Base-by-base conservation (phyloP, 2,113 vertebrate species). In the Noctilio leporinus region DNA sequence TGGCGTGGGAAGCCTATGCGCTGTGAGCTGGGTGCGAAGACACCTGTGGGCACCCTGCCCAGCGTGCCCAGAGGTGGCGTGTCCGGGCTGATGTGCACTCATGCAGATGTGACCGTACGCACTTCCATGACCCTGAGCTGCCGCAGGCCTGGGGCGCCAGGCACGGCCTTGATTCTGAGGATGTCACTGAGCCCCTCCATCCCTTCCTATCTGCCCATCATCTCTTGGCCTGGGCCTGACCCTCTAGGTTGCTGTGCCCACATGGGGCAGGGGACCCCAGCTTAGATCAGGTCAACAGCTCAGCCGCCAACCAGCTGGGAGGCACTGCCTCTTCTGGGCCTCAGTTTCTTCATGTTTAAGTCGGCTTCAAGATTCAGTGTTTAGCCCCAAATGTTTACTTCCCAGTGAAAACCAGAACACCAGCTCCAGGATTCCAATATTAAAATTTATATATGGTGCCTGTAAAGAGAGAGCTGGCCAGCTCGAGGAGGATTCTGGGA, bases 81-180 rank as follows among this genome's bases (percentile, higher is more conserved):
- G 2, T 26, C 69, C 75, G 9, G 69, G 20, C 64, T 10, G 4
- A 45, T 24, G 33, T 3, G 10, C 51, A 51, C 78, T 24, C 6
- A 2, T 19, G 30, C 17, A 30, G 30, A n/a, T 16, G 47, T 30
- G 57, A 5, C 10, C 5, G 0, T 11, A 40, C 51, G 1, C 33
- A 5, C 49, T 7, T 10, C 67, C 2, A 8, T 22, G 8, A 47
- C 5, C 7, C 26, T 47, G 33, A 65, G 38, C 0, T 2, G 10
- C 38, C 3, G 28, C 15, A 3, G n/a, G 20, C 5, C n/a, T 2
- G 8, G 28, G 43, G n/a, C 9, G 0, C n/a, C 10, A 6, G 20
- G 16, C 5, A 5, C 5, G 0, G n/a, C n/a, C 2, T 26, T 5
- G 4, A 4, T 4, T 14, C 33, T n/a, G 5, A 43, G 53, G 4